Evolutionary conservation across 2,888 invertebrate species (phyloP), one percentile per base, ranked within the genome.

Genomic region (Flabesymbios commensalis): DNA sequence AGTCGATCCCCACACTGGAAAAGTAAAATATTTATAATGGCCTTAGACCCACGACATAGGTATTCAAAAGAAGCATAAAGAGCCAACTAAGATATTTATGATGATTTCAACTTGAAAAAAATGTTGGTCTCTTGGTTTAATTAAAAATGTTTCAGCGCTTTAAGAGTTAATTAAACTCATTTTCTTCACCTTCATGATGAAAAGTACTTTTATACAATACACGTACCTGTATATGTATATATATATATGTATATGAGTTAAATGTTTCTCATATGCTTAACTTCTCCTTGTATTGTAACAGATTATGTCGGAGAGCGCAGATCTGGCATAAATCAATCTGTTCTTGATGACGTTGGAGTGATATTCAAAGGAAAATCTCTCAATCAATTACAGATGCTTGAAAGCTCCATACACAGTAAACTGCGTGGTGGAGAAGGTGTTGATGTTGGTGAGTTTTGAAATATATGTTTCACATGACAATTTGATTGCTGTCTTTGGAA

Each of bases 361-460:
- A 90, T 96, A 29, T 95, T 99, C 83, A 92, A 93, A 77, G 94
- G 95, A 51, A 99, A 99, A 86, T 90, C 92, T 0, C 90, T 94
- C 1, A 85, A 87, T 2, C 94, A 98, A 82, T 85, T 99, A 69
- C 88, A 89, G 71, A 88, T 90, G 58, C 84, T 99, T 70, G 92
- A 93, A 77, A 84, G 86, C 29, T 90, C 92, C 81, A 95, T 99
- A 75, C 92, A 92, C 82, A 85, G 85, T 19, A 97, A 96, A 85
- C 90, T 97, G 64, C 87, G 87, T 72, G 90, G 90, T 0, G 88
- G 88, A 47, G 94, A 93, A 83, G 95, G 94, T 19, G 90, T 96
- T 48, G 98, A 98, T 85, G 90, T 97, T 67, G 93, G 81, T 77
- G 64, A 69, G 22, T 17, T 10, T 10, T 10, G 39, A 36, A 36